These are phyloP conservation scores for Rutpela maculata DNA, from an alignment of 2,888 invertebrate genomes.

Conservation along the genomic window DNA sequence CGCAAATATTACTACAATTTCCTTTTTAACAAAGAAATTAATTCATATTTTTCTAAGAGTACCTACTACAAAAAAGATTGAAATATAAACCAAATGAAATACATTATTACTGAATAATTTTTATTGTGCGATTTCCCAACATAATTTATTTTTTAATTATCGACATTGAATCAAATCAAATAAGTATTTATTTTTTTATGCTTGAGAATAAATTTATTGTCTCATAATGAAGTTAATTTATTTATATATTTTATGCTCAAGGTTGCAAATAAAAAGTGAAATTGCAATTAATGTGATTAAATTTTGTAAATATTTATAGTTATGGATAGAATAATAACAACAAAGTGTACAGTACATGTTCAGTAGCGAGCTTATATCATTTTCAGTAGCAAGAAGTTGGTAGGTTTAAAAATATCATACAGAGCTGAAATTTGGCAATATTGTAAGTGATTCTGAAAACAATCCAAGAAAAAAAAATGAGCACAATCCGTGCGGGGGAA, in stretches of 20 bases:
- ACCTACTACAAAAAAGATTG: background rate
- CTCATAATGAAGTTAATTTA: background rate
- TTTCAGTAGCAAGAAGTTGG: too few relatives aligned
- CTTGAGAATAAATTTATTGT: conserved; percentile 2
- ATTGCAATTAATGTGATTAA: background rate
- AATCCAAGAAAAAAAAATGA: too few relatives aligned
- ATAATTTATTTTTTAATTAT: background rate
- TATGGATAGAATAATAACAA: background rate
- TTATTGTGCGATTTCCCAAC: background rate
- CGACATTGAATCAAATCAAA: conserved; percentile 6
- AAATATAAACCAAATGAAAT: background rate
- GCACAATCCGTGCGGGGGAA: too few relatives aligned
- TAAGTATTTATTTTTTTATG: conserved; percentile 1
- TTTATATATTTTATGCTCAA: conserved; percentile 1
- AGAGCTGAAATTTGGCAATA: too few relatives aligned
- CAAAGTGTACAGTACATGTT: background rate
- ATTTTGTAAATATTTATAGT: background rate
- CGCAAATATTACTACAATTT: too few relatives aligned
- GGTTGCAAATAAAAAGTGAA: conserved; percentile 2
- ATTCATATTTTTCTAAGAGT: too few relatives aligned
- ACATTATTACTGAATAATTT: background rate
- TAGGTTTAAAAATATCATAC: too few relatives aligned
- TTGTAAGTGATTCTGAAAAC: too few relatives aligned
- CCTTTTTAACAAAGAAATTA: too few relatives aligned
- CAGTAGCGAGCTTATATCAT: background rate